Percentiles rank a stretch among this genome's conserved stretches.
Evolutionary conservation across 1,140 invertebrate species (phyloP).

Genomic region (Cherax destructor): DNA sequence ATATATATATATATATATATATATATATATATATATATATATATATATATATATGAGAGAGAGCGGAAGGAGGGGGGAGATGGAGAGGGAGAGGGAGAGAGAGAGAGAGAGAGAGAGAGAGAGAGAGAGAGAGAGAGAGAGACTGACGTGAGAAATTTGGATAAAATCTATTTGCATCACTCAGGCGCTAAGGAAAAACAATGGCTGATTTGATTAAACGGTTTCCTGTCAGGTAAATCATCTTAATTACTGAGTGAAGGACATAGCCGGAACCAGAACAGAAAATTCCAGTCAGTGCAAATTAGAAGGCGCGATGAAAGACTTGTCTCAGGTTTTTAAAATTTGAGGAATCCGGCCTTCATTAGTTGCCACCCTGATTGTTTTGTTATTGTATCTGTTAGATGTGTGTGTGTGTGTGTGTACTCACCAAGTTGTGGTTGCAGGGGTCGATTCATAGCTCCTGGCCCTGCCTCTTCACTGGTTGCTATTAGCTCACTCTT

Average conservation of each 20-base stretch:
- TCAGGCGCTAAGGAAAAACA: background rate
- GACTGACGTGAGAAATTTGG: background rate
- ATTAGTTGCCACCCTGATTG: too few species aligned
- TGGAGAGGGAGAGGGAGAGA: background rate
- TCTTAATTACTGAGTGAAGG: background rate
- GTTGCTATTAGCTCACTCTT: too few species aligned
- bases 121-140: background rate
- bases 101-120: background rate
- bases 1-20: too few species aligned
- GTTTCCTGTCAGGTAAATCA: background rate
- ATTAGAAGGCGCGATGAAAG: background rate
- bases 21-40: too few species aligned
- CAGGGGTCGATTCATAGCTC: too few species aligned
- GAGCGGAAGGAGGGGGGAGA: too few species aligned
- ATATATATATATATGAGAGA: too few species aligned
- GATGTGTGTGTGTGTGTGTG: too few species aligned
- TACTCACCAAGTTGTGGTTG: too few species aligned
- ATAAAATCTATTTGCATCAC: background rate
- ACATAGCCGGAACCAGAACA: background rate
- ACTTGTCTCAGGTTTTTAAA: background rate
- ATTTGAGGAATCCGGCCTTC: too few species aligned
- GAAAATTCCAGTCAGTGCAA: background rate
- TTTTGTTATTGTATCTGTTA: too few species aligned
- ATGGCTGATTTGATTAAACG: background rate
- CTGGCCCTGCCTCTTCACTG: too few species aligned